These are phyloP conservation scores for Tinea semifulvella DNA, from an alignment of 2,888 invertebrate genomes.

Conservation along the genomic window DNA sequence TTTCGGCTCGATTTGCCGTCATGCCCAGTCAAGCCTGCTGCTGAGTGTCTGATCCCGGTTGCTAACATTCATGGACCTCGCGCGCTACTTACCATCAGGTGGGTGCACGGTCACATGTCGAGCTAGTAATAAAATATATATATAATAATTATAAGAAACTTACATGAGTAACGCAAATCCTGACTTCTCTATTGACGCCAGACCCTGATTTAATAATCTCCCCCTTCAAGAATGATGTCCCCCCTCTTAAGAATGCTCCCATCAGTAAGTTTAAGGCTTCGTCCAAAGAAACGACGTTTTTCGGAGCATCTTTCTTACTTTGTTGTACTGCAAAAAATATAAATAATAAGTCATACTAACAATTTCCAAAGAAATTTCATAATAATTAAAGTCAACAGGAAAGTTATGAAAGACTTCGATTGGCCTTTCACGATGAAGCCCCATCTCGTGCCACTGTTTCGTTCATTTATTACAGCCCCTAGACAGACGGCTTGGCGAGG, in stretches of 20 bases:
- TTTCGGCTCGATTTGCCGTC: too few relatives aligned
- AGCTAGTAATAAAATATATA: neutral
- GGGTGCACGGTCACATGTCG: too few relatives aligned
- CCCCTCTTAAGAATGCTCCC: conserved; percentile 94
- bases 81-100: too few relatives aligned
- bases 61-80: too few relatives aligned
- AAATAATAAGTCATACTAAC: neutral
- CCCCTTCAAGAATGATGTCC: conserved; percentile 92
- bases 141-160: conserved; percentile 36
- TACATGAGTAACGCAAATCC: conserved; percentile 97
- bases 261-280: conserved; percentile 92
- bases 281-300: conserved; percentile 80
- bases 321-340: conserved; percentile 53
- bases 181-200: conserved; percentile 92
- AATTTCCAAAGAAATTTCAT: neutral
- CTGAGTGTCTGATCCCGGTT: too few relatives aligned
- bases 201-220: conserved; percentile 97
- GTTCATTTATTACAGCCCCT: too few relatives aligned
- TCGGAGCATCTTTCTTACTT: conserved; percentile 70
- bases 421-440: too few relatives aligned
- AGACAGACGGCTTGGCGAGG: too few relatives aligned
- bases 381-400: too few relatives aligned
- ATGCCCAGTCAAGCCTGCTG: too few relatives aligned
- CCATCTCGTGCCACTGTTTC: too few relatives aligned
- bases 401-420: too few relatives aligned